phyloP scores from a whole-genome alignment of 2,113 vertebrate species.

The Tenebrosternarchus preto region DNA sequence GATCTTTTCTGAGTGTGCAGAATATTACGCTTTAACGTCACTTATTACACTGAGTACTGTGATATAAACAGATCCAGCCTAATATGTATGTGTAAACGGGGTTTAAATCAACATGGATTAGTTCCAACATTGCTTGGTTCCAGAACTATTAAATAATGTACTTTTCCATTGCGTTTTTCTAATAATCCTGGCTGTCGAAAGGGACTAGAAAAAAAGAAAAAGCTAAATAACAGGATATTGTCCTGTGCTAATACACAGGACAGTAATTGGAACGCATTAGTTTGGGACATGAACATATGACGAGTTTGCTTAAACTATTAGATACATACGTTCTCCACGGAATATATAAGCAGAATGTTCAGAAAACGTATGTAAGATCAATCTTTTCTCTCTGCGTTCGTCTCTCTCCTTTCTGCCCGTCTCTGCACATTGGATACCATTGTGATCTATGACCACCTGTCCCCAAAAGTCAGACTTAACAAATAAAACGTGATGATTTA shows the following conservation, averaged over 20 bases:
- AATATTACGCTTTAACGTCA: neutral
- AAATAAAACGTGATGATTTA: slow-evolving; percentile 54
- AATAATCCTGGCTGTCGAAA: neutral
- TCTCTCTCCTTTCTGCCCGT: neutral
- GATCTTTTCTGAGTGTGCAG: neutral
- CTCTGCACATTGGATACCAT: slow-evolving; percentile 17
- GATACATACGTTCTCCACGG: no score
- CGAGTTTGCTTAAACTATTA: neutral
- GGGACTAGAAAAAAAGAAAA: no score
- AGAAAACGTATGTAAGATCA: neutral
- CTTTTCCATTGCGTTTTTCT: neutral
- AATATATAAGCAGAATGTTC: no score
- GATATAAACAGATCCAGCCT: slow-evolving; percentile 24
- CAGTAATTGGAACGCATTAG: neutral
- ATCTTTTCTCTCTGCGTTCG: neutral
- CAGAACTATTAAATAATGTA: slow-evolving; percentile 5
- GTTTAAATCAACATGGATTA: slow-evolving; percentile 6
- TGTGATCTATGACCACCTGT: slow-evolving; percentile 47
- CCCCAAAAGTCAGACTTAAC: slow-evolving; percentile 27
- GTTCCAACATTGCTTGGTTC: neutral
- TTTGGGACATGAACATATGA: neutral
- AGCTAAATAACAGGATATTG: neutral
- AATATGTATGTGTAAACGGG: neutral
- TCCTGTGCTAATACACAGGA: neutral
- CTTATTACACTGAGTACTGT: neutral